Base-by-base conservation (phyloP, 2,113 vertebrate species). In the Sialia sialis region DNA sequence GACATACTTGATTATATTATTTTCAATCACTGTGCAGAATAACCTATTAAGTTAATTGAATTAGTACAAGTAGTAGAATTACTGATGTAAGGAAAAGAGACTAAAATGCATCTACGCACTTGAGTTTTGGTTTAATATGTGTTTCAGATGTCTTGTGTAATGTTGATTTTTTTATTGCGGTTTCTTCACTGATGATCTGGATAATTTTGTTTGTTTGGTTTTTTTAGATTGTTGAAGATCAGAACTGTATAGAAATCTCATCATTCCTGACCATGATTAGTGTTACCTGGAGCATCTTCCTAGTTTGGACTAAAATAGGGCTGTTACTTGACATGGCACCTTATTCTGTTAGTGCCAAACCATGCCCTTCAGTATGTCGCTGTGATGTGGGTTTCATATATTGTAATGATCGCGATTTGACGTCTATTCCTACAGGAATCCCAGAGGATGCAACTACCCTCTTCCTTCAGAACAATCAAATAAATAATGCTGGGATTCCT, bases 401-500 rank as follows among this genome's bases (percentile, higher is more conserved):
- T 97, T 99, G 99, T 97, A 99, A 99, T 83, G 99, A 99, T 97
- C 98, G 99, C 87, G 99, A 98, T 93, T 98, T 99, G 97, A 99
- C 99, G 84, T 99, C 99, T 96, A 99, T 99, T 95, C 99, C 99
- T 84, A 97, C 97, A 63, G 99, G 99, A 95, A 98, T 99, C 97
- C 99, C 99, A 86, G 98, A 97, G 97, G 99, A 99, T 83, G 99
- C 99, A 98, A 99, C 99, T 81, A 98, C 99, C 93, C 99, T 99
- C 95, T 99, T 99, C 98, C 98, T 99, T 97, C 99, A 99, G 97
- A 99, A 99, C 98, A 99, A 99, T 98, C 98, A 99, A 97, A 99
- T 99, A 96, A 99, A 99, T 97, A 99, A 99, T 90, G 98, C 99
- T 51, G 99, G 99, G 52, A 99, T 99, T 97, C 99, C 99, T 75